These are phyloP conservation scores for Antrozous pallidus DNA, from an alignment of 2,797 vertebrate genomes.

Conservation along the genomic window DNA sequence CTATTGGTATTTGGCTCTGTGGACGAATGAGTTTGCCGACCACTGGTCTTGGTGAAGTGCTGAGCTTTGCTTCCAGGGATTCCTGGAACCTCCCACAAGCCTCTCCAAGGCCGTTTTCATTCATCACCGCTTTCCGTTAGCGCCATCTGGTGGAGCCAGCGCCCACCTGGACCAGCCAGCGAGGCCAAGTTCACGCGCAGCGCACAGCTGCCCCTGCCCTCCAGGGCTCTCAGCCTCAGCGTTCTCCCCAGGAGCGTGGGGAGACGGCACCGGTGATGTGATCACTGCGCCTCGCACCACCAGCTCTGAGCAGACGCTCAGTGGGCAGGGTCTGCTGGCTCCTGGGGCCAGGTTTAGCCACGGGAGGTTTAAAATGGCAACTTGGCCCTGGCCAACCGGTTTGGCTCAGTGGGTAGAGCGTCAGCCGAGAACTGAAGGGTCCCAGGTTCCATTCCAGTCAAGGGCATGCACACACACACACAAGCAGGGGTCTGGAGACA, in stretches of 20 bases:
- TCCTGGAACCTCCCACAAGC: fast-evolving
- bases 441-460: too few species aligned
- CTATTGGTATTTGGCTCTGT: too few species aligned
- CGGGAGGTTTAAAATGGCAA: not conserved
- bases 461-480: too few species aligned
- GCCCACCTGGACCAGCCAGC: not conserved
- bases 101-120: not conserved
- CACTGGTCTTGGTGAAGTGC: not conserved
- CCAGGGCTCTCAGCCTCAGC: not conserved
- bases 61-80: not conserved
- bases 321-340: not conserved
- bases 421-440: too few species aligned
- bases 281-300: not conserved
- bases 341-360: too few species aligned
- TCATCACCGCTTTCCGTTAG: not conserved
- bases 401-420: too few species aligned
- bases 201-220: fast-evolving
- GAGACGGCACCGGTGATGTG: not conserved
- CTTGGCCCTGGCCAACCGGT: too few species aligned
- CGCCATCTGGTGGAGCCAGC: not conserved
- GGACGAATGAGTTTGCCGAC: too few species aligned
- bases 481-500: too few species aligned
- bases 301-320: not conserved
- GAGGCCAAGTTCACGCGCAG: not conserved
- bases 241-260: too few species aligned